phyloP scores from a whole-genome alignment of 1,140 invertebrate species.

The Triops longicaudatus region DNA sequence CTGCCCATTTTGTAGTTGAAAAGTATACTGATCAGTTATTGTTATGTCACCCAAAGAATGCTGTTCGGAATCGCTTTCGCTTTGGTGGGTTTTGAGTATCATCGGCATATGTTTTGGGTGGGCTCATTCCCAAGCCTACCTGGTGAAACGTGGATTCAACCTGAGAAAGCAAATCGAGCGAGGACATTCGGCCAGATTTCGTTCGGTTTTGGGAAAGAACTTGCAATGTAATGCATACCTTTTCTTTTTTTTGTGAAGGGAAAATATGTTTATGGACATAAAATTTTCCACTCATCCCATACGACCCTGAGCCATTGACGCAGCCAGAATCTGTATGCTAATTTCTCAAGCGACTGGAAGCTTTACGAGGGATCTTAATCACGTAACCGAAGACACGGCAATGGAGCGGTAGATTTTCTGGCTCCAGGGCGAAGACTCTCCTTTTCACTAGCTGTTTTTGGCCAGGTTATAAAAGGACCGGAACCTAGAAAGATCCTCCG shows the following conservation, averaged over 20 bases:
- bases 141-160: no score
- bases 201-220: not conserved
- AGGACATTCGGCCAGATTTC: not conserved
- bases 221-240: not conserved
- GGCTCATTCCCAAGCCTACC: not conserved
- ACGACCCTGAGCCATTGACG: slow-evolving; percentile 9
- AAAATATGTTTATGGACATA: not conserved
- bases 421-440: not conserved
- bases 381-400: not conserved
- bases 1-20: not conserved
- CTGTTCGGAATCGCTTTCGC: not conserved
- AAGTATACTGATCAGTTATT: not conserved
- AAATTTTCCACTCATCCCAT: not conserved
- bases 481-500: not conserved
- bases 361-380: slow-evolving; percentile 3
- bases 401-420: not conserved
- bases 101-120: not conserved
- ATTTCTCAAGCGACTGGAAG: not conserved
- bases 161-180: no score
- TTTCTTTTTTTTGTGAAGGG: not conserved
- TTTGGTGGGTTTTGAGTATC: not conserved
- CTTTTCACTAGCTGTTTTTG: not conserved
- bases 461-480: slow-evolving; percentile 14
- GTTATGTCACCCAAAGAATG: not conserved
- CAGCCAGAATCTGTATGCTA: not conserved